Base-by-base conservation (phyloP, 2,797 vertebrate genomes). In the Coilia nasus region DNA sequence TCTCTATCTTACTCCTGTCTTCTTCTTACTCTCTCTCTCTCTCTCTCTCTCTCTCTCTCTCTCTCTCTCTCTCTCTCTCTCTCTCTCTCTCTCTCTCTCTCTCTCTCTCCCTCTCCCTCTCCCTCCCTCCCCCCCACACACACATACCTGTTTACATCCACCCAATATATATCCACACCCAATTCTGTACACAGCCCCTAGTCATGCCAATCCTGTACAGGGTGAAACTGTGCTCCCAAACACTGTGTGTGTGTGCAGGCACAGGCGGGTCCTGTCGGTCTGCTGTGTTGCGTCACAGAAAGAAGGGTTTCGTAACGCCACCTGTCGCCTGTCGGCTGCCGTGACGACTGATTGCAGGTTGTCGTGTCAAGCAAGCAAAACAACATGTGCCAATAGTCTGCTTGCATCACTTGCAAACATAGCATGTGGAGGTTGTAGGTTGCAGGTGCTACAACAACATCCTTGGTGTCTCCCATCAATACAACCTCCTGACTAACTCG, bases 31-130 rank as follows among this genome's bases (percentile, higher is more conserved):
- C n/a, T 19, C 56, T 9, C 56, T 28, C 62, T 23, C 4, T 17
- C 41, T 14, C 67, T 78, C 46, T 31, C 67, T 31, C 23, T 75
- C 23, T 10, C 23, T 14, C 25, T 75, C n/a, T 31, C 67, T 35
- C 75, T 15, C 25, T 80, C 78, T 81, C 78, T 81, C 78, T 19
- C 78, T 41, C 78, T 44, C 28, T 81, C 78, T 44, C 28, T 4
- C n/a, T 62, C n/a, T 25, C 10, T 62, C 0, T 10, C 21, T 62
- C 4, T 15, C n/a, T 41, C 56, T 35, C 50, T 35, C 11, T 35
- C 1, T 5, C 21, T 21, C n/a, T 21, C 81, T 85, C 31, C 3
- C 9, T 54, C 50, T 3, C 50, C 9, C 50, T 14, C 50, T 54
- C 50, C 1, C 50, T 54, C 50, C 3, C 2, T 10, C 50, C 2